Evolutionary conservation across 1,140 invertebrate genomes (phyloP), one percentile per base, ranked within the genome.

Genomic region (Eueides isabella): DNA sequence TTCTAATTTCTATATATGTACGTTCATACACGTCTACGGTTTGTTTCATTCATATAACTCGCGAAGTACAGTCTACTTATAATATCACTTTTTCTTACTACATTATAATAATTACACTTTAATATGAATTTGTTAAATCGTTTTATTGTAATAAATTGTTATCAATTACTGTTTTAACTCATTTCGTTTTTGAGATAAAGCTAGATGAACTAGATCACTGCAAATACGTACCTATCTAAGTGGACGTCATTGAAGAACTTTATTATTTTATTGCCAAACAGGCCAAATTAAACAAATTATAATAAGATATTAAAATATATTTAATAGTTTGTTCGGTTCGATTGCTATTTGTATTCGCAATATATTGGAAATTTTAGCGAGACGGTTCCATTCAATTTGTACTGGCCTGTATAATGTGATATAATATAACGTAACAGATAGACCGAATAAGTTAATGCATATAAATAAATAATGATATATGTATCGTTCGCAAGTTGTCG

Each of bases 171-270:
- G 77, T 75, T 79, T 75, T 75, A 80, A 79, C 72, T 83, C 77
- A 77, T 83, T 83, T 81, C 79, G 77, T 79, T 83, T 75, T 74
- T 69, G 73, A 78, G 63, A 81, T 66, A 68, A 61, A 76, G 76
- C 74, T 81, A 80, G 75, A 78, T 77, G 64, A 74, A 75, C 78
- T 80, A 82, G 78, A 65, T 75, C 67, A 72, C 41, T 65, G 61
- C 29, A 68, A 48, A 55, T 41, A 68, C 38, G 66, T 63, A 55
- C 29, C 29, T 61, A 33, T 31, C 30, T 30, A 61, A 30, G 65
- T 69, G 41, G 61, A 29, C 48, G 31, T 61, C 26, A 55, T 16
- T 69, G n/a, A 33, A 28, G n/a, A n/a, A 26, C 30, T 61, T 16
- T 68, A 68, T 68, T 67, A 41, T 30, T 69, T 61, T 69, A 61